Evolutionary conservation across 2,113 vertebrate species (phyloP).

Genomic region (Grantiella picta): DNA sequence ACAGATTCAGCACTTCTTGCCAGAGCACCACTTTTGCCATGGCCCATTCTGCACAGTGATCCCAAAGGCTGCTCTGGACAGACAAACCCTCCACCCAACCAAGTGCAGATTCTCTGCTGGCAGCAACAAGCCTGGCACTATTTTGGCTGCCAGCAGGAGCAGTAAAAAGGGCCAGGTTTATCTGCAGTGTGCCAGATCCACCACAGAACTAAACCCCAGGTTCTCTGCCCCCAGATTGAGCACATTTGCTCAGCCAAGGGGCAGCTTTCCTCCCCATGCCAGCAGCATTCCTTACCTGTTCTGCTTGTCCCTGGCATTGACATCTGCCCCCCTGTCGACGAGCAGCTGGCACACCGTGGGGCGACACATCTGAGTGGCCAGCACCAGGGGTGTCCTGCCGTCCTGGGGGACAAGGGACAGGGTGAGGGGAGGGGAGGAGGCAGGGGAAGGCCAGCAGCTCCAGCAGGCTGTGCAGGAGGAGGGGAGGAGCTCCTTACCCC

Average conservation of each 20-base stretch:
- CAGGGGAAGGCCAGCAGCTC: fast-evolving
- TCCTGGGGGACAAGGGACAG: constrained; percentile 74
- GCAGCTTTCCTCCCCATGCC: not conserved
- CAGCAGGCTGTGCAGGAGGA: not conserved
- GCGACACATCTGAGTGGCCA: constrained; percentile 97
- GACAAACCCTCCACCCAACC: not conserved
- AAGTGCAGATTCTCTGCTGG: not conserved
- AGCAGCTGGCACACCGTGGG: constrained; percentile 88
- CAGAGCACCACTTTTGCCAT: not conserved
- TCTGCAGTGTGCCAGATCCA: fast-evolving
- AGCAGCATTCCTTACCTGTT: constrained; percentile 77
- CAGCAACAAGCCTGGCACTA: not conserved
- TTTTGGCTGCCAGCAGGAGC: not conserved
- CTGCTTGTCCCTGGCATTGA: constrained; percentile 89
- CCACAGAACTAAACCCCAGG: not conserved
- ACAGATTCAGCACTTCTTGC: not conserved
- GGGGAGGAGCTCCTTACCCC: constrained; percentile 76
- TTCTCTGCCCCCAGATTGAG: not conserved
- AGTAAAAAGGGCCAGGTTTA: not conserved
- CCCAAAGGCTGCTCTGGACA: not conserved
- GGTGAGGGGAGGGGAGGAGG: not conserved
- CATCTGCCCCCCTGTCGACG: constrained; percentile 86
- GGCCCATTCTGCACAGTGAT: not conserved
- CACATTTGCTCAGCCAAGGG: not conserved
- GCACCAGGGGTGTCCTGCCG: constrained; percentile 88